A percentile compares a stretch with the other conserved stretches of the same genome.
Conservation (phyloP, 1,140 invertebrate species). For the Zaprionus taronus region DNA sequence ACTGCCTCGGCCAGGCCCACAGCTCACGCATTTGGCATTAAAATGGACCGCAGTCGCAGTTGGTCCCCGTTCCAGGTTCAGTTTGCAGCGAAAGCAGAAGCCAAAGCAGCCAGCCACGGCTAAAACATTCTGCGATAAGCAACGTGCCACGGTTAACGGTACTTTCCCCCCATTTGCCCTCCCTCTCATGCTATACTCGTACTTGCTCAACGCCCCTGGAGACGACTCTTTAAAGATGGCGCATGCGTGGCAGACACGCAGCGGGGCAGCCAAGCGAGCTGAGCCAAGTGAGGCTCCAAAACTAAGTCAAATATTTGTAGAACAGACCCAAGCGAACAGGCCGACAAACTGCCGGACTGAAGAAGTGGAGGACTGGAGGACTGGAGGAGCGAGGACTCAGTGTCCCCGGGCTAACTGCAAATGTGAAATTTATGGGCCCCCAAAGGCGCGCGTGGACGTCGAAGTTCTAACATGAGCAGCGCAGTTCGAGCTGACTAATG, state of each 20-base stretch:
- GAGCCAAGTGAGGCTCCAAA: conserved; percentile 51
- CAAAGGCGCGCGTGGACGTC: conserved; percentile 63
- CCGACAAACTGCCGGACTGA: background rate
- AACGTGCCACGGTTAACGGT: conserved; percentile 61
- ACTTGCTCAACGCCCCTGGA: conserved; percentile 4
- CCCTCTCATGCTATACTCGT: background rate
- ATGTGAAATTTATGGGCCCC: conserved; percentile 76
- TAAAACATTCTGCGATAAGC: conserved; percentile 64
- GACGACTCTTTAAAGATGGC: conserved; percentile 45
- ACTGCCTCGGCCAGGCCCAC: conserved; percentile 67
- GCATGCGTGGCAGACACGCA: conserved; percentile 78
- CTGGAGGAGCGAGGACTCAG: background rate
- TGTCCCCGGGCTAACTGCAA: conserved; percentile 61
- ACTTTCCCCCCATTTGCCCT: conserved; percentile 17
- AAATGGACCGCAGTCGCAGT: conserved; percentile 19
- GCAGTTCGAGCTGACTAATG: background rate
- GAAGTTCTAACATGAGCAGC: conserved; percentile 4
- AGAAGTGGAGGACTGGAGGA: background rate
- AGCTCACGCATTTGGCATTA: conserved; percentile 80
- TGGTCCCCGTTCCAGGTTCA: conserved; percentile 1
- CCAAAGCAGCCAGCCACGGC: conserved; percentile 39
- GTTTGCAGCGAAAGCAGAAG: conserved; percentile 13
- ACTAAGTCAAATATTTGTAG: conserved; percentile 81
- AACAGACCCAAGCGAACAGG: conserved; percentile 42
- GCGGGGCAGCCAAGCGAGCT: conserved; percentile 40